Evolutionary conservation across 2,113 vertebrate species (phyloP).

Genomic region (Lucifuga dentata): DNA sequence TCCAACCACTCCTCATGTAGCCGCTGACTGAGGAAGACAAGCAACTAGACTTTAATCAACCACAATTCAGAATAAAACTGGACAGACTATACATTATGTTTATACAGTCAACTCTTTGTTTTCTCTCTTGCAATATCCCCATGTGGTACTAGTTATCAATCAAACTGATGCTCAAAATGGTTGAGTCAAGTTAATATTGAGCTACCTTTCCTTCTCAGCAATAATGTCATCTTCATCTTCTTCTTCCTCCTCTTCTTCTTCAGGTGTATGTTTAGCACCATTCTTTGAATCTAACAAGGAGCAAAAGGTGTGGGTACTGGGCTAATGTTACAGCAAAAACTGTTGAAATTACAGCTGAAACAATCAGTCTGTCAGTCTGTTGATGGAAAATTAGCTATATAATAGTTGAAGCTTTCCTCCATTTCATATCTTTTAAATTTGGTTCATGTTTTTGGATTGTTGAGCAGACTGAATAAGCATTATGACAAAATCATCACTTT

Average conservation of each 20-base stretch:
- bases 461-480: too few species aligned
- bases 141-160: too few species aligned
- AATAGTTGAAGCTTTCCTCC: too few species aligned
- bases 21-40: slow-evolving; percentile 80
- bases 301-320: neutral
- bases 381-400: too few species aligned
- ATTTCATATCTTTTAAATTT: too few species aligned
- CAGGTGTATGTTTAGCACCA: slow-evolving; percentile 58
- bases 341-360: too few species aligned
- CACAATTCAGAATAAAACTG: neutral
- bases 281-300: slow-evolving; percentile 74
- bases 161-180: neutral
- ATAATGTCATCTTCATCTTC: slow-evolving; percentile 74
- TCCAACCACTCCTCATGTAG: slow-evolving; percentile 92
- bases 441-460: too few species aligned
- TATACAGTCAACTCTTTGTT: too few species aligned
- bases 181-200: neutral
- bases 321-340: neutral
- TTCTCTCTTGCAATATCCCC: too few species aligned
- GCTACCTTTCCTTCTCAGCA: slow-evolving; percentile 87
- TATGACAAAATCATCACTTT: too few species aligned
- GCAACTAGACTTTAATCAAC: neutral
- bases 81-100: too few species aligned
- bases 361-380: too few species aligned
- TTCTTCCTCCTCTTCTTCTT: slow-evolving; percentile 33